Percentiles rank a stretch among this genome's conserved stretches.
phyloP scores from a whole-genome alignment of 1,140 invertebrate genomes.

The Apocrypta bakeri region DNA sequence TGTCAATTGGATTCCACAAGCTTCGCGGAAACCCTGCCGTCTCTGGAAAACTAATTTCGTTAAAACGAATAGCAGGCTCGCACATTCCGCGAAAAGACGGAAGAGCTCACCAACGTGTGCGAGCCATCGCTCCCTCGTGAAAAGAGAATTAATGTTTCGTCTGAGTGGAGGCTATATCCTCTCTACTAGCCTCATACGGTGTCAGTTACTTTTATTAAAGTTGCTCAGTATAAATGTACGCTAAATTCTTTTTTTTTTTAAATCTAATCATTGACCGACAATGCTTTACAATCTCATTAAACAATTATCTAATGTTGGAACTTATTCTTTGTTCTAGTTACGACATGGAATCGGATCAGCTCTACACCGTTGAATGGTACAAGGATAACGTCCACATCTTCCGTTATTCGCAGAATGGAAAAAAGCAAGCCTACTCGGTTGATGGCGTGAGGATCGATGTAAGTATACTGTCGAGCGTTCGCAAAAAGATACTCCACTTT shows the following conservation, averaged over 20 bases:
- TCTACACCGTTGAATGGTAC: constrained; percentile 92
- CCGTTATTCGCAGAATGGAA: constrained; percentile 80
- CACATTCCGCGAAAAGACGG: neutral
- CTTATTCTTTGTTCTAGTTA: constrained; percentile 65
- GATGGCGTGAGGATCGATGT: constrained; percentile 86
- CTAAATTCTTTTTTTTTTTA: neutral
- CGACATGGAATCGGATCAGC: constrained; percentile 76
- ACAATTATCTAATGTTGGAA: no score
- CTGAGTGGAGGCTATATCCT: neutral
- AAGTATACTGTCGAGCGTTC: constrained; percentile 70
- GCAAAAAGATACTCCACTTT: neutral
- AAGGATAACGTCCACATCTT: constrained; percentile 92
- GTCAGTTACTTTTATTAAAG: constrained; percentile 5
- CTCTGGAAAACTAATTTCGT: neutral
- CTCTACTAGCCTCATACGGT: neutral
- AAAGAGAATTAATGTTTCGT: neutral
- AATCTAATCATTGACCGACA: neutral
- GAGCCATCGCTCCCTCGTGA: neutral
- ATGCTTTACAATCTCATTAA: neutral
- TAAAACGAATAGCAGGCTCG: constrained; percentile 12
- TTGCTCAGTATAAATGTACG: neutral
- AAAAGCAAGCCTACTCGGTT: constrained; percentile 80
- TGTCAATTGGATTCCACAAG: constrained; percentile 3
- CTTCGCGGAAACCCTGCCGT: neutral
- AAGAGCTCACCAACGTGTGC: no score